Evolutionary conservation across 2,888 invertebrate species (phyloP).

Genomic region (Erebia ligea): DNA sequence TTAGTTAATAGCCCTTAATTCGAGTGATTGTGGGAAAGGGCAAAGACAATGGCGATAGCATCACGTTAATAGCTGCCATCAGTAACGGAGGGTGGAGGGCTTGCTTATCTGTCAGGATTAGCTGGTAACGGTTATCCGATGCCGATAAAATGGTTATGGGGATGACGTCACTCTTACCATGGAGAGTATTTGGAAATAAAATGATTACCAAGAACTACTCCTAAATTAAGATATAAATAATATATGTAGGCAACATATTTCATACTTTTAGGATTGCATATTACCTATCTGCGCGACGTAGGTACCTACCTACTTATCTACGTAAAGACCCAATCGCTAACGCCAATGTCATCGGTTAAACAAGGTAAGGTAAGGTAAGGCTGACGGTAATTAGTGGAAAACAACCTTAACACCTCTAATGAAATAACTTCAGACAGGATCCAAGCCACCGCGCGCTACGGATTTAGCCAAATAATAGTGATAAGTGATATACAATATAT

Average conservation of each 20-base stretch:
- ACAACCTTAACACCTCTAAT: too few relatives aligned
- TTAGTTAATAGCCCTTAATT: slow-evolving; percentile 51
- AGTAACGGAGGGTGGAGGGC: slow-evolving; percentile 54
- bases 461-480: slow-evolving; percentile 9
- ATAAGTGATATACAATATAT: slow-evolving; percentile 52
- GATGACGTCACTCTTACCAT: slow-evolving; percentile 24
- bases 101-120: slow-evolving; percentile 69
- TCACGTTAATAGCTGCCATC: slow-evolving; percentile 77
- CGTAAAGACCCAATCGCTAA: too few relatives aligned
- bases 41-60: slow-evolving; percentile 79
- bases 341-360: too few relatives aligned
- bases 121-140: slow-evolving; percentile 46
- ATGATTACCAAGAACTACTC: too few relatives aligned
- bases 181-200: not conserved
- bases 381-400: too few relatives aligned
- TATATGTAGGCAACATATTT: too few relatives aligned
- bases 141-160: slow-evolving; percentile 19
- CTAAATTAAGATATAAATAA: too few relatives aligned
- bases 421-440: not conserved
- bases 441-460: not conserved
- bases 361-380: too few relatives aligned
- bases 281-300: too few relatives aligned
- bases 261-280: too few relatives aligned
- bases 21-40: slow-evolving; percentile 73
- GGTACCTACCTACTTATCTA: too few relatives aligned